Percentiles rank a stretch among this genome's conserved stretches.
phyloP scores from a whole-genome alignment of 2,797 vertebrate genomes.

The Darevskia nairensis region DNA sequence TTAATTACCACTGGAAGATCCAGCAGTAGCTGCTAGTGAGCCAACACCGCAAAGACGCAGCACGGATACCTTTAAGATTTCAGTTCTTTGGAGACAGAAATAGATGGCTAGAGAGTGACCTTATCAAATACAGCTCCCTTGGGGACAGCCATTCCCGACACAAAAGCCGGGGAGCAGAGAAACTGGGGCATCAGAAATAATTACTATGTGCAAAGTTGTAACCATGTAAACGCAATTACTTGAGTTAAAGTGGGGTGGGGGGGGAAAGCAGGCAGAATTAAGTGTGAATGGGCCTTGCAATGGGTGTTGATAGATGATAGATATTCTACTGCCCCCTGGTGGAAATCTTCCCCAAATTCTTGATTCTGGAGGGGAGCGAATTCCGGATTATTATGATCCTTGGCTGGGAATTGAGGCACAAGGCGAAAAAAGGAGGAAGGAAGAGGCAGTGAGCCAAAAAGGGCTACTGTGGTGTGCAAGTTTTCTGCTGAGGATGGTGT shows the following conservation, averaged over 20 bases:
- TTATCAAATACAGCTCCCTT: constrained; percentile 26
- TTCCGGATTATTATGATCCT: not conserved
- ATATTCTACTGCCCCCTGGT: constrained; percentile 22
- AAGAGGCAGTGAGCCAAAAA: not conserved
- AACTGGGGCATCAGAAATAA: constrained; percentile 32
- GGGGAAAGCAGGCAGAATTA: not conserved
- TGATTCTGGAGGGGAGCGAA: not conserved
- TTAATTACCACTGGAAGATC: constrained; percentile 1
- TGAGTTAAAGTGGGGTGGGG: not conserved
- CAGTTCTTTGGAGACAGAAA: constrained; percentile 1
- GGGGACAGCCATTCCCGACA: constrained; percentile 9
- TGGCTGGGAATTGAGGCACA: not conserved
- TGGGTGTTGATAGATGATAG: not conserved
- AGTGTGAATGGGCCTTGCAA: not conserved
- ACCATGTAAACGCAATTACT: constrained; percentile 1
- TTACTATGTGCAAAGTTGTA: constrained; percentile 24
- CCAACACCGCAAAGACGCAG: not conserved
- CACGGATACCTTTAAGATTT: not conserved
- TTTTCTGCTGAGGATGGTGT: not conserved
- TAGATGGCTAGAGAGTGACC: constrained; percentile 8
- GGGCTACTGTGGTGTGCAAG: not conserved
- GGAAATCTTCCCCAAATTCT: not conserved
- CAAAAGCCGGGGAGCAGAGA: constrained; percentile 14
- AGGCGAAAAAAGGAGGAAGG: not conserved
- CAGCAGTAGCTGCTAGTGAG: not conserved